A percentile compares a stretch with the other conserved stretches of the same genome.
Conservation (phyloP, 2,113 vertebrate species). For the Aramus guarauna region DNA sequence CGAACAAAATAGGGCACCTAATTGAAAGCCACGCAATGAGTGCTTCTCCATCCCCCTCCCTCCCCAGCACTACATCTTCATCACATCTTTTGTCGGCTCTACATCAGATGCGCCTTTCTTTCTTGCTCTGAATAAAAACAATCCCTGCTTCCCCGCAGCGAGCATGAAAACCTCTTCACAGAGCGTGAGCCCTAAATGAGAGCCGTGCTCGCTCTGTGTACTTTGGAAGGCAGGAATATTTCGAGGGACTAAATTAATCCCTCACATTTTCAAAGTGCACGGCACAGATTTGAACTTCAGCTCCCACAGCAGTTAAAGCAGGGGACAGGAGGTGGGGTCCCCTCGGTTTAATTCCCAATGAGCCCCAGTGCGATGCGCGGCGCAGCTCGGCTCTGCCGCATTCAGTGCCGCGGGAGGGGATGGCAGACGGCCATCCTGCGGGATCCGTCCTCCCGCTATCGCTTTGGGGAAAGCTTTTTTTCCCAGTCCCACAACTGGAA, state of each 20-base stretch:
- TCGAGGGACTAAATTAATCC: not conserved
- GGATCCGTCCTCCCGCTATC: not conserved
- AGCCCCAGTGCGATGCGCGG: fast-evolving
- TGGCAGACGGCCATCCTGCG: not conserved
- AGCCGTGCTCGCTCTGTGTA: not conserved
- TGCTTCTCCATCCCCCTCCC: not conserved
- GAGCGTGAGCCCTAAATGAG: not conserved
- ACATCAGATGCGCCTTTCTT: not conserved
- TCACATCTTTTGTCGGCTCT: not conserved
- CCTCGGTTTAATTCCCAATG: not conserved
- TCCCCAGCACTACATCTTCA: not conserved
- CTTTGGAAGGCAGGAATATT: constrained; percentile 13
- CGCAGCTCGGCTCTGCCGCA: not conserved
- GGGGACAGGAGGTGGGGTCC: not conserved
- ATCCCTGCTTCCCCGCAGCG: not conserved
- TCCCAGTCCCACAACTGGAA: not conserved
- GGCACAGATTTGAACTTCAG: not conserved
- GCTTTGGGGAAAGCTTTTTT: not conserved
- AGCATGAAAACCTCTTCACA: constrained; percentile 5
- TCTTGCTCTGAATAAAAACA: constrained; percentile 35
- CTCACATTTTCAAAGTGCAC: not conserved
- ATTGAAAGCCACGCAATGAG: not conserved
- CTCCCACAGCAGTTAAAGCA: not conserved
- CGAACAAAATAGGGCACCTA: not conserved
- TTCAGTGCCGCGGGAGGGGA: fast-evolving